Evolutionary conservation across 2,888 invertebrate genomes (phyloP), one percentile per base, ranked within the genome.

Genomic region (Ditula angustiorana): DNA sequence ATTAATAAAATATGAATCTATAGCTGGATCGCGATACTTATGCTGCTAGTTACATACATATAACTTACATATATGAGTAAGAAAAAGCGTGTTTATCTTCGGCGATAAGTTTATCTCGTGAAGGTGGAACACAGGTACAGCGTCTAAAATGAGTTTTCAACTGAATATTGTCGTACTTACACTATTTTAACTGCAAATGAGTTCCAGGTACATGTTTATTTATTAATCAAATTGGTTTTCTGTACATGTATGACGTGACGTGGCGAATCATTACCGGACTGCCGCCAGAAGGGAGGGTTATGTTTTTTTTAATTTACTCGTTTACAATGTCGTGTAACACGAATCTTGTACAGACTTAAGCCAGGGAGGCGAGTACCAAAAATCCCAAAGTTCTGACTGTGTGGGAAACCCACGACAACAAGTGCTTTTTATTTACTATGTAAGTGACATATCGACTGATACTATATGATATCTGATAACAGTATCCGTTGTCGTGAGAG

Each of bases 51-150:
- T 33, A 33, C 2, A 10, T 19, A 44, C 7, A 16, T 46, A 28
- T 16, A 24, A 35, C 8, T n/a, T 23, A 30, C 28, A 50, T 21
- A 28, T 35, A 47, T 5, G 59, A 50, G 11, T 19, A 19, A 23
- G 30, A 44, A 52, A 53, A 61, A 61, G 33, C 41, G 41, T 52
- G 44, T 61, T 59, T 35, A 47, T 33, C 58, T 35, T 50, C 19
- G 28, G 26, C 23, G 44, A 52, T 61, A 61, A 52, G 16, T 24
- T 13, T 41, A 53, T 44, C 30, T 53, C 44, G 13, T 16, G 16
- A 53, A 19, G 21, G 13, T 5, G 10, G 37, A 41, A 52, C 50
- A 37, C 26, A 49, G 49, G 37, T 30, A 16, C 33, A 33, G 19
- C n/a, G 23, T 33, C 16, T 13, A 21, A 8, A 21, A 28, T 46